Base-by-base conservation (phyloP, 2,888 invertebrate genomes). In the Trichacis sp. region DNA sequence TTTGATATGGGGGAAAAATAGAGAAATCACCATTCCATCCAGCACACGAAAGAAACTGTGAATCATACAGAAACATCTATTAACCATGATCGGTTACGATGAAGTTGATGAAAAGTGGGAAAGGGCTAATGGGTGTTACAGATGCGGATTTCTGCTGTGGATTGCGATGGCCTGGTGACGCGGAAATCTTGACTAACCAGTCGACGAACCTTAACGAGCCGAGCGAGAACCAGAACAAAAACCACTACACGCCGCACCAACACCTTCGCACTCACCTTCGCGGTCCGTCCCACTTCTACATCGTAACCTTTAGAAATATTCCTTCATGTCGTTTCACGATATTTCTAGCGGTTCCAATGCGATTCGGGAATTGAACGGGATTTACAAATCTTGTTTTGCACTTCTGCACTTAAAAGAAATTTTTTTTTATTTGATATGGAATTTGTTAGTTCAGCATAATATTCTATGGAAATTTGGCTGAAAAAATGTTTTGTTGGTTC, bases 101-200 rank as follows among this genome's bases (percentile, higher is more conserved):
- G 24, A 24, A 24, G 24, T 24, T 24, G 3, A 67, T 71, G 70
- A 71, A 70, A 72, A 72, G 70, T 73, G 70, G 74, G 75, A 72
- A 77, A 76, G 70, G 72, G 75, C 57, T 80, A 75, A 82, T 83
- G 81, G 87, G 87, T 88, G 88, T 91, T 93, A 86, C 93, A 93
- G 93, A 93, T 93, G 92, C 92, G 86, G 93, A 92, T 88, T 93
- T 93, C 89, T 93, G 93, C 90, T 93, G 93, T 88, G 93, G 92
- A 86, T 89, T 93, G 86, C 90, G 89, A 82, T 90, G 92, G 82
- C 93, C 93, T 82, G 91, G 91, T 87, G 92, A 92, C 86, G 88
- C 89, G 86, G 89, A 72, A 74, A 75, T 75, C 74, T 74, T 77
- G 76, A 77, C 79, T 76, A 82, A 82, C 78, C 77, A 74, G 74